These are phyloP conservation scores for Hartigia nigra DNA, from an alignment of 2,888 invertebrate species.

Conservation along the genomic window DNA sequence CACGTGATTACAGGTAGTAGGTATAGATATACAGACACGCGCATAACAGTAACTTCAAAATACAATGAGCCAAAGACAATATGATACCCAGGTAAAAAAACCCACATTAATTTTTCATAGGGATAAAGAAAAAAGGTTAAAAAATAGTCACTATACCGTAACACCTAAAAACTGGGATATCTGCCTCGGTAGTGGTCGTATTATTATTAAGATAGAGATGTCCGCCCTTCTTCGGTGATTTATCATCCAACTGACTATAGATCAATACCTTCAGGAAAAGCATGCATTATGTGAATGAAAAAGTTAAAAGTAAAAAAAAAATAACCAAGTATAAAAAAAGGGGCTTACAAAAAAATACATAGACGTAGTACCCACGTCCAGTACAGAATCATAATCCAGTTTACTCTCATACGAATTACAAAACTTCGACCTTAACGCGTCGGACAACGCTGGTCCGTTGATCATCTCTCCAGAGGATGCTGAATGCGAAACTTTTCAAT, in stretches of 20 bases:
- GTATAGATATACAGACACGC: neutral
- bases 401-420: neutral
- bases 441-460: neutral
- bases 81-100: neutral
- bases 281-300: neutral
- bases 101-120: neutral
- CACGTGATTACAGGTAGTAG: neutral
- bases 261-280: neutral
- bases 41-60: neutral
- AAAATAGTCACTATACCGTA: neutral
- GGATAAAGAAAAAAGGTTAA: neutral
- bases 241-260: neutral
- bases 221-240: neutral
- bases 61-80: neutral
- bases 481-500: conserved; percentile 50
- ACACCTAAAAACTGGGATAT: neutral
- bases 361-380: neutral
- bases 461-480: conserved; percentile 16
- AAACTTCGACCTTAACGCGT: neutral
- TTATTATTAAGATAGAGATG: neutral
- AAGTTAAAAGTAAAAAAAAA: neutral
- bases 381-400: conserved; percentile 7
- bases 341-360: neutral
- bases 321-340: neutral
- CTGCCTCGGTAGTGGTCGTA: neutral